phyloP scores from a whole-genome alignment of 2,113 vertebrate species.

The Fregata magnificens region DNA sequence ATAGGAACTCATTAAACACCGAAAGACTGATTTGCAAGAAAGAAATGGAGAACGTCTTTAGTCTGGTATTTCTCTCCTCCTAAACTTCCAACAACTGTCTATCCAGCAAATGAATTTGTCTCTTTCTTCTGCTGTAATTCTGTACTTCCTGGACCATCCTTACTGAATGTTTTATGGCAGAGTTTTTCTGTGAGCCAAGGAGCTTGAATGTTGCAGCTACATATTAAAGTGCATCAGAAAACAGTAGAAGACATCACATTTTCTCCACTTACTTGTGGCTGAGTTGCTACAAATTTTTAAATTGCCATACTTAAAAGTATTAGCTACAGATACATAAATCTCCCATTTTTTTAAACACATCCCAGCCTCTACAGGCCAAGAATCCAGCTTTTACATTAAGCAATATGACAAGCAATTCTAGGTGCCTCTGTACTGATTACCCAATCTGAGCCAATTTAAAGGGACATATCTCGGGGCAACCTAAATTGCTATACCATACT shows the following conservation, averaged over 20 bases:
- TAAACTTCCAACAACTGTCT: neutral
- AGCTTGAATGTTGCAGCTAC: conserved; percentile 6
- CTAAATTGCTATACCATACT: neutral
- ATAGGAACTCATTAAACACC: conserved; percentile 6
- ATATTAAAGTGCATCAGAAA: conserved; percentile 21
- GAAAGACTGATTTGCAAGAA: neutral
- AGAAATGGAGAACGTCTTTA: neutral
- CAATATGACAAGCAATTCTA: neutral
- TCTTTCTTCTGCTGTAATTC: conserved; percentile 1
- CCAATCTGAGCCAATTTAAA: neutral
- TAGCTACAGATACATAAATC: conserved; percentile 50
- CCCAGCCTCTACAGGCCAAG: neutral
- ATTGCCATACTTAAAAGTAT: conserved; percentile 50
- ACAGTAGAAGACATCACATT: conserved; percentile 11
- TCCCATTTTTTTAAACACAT: neutral
- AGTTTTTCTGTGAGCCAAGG: neutral
- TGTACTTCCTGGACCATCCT: neutral
- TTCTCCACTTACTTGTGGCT: conserved; percentile 3
- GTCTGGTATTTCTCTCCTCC: neutral
- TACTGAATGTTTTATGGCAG: neutral
- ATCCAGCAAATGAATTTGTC: neutral
- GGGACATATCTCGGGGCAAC: neutral
- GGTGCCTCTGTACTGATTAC: neutral
- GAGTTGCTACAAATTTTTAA: conserved; percentile 29
- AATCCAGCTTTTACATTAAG: conserved; percentile 2